phyloP scores from a whole-genome alignment of 2,797 vertebrate genomes.

The Tinamus major region DNA sequence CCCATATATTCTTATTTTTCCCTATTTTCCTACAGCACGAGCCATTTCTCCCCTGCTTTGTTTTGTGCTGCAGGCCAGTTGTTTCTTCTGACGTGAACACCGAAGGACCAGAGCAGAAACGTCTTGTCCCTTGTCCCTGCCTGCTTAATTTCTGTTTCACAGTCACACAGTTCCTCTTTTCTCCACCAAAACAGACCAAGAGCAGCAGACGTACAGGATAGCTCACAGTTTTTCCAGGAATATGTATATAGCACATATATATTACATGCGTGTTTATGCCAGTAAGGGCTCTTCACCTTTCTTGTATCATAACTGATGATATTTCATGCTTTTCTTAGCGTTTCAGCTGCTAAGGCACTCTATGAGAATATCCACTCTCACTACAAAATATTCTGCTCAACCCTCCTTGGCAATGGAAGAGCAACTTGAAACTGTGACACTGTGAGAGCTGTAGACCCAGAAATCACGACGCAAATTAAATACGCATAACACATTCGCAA shows the following conservation, averaged over 20 bases:
- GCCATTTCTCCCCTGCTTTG: slow-evolving; percentile 39
- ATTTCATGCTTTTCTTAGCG: background rate
- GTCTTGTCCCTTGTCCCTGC: background rate
- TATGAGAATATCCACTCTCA: background rate
- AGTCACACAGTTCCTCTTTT: background rate
- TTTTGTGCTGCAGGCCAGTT: slow-evolving; percentile 46
- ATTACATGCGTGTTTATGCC: background rate
- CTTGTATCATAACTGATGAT: background rate
- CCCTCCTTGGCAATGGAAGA: background rate
- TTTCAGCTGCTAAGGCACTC: background rate
- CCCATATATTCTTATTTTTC: slow-evolving; percentile 24
- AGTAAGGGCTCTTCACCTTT: background rate
- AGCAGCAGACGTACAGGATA: background rate
- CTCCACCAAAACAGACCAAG: background rate
- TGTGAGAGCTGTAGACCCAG: background rate
- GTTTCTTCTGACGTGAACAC: slow-evolving; percentile 16
- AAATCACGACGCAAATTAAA: slow-evolving; percentile 33
- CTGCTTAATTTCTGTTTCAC: background rate
- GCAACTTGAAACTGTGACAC: background rate
- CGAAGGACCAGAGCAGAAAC: background rate
- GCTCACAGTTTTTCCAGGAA: background rate
- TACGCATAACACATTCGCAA: background rate
- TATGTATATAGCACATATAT: background rate
- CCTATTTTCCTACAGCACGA: slow-evolving; percentile 2
- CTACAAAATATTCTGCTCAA: background rate